These are phyloP conservation scores for Macrosiphum euphorbiae DNA, from an alignment of 2,888 invertebrate species.

Conservation along the genomic window DNA sequence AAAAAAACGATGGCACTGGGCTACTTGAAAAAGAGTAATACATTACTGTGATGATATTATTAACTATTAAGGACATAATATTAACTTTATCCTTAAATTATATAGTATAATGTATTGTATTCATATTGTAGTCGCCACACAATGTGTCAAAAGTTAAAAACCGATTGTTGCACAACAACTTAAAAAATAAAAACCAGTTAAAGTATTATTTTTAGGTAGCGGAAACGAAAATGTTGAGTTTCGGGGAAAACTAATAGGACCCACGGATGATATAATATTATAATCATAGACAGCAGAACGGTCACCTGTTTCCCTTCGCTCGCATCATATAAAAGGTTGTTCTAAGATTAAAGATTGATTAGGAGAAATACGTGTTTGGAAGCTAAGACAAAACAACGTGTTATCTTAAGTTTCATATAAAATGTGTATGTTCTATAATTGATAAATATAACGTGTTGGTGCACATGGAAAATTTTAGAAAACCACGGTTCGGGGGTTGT, in stretches of 20 bases:
- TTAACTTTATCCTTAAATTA: no score
- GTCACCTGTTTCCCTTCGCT: background rate
- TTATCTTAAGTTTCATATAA: background rate
- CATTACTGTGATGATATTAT: background rate
- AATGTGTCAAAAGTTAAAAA: background rate
- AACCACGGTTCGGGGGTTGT: background rate
- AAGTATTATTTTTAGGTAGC: background rate
- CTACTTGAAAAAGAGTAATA: background rate
- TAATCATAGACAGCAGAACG: background rate
- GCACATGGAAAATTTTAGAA: background rate
- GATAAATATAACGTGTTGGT: no score
- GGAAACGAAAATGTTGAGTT: background rate
- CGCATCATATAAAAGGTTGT: background rate
- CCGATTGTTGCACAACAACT: background rate
- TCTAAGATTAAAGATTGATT: background rate
- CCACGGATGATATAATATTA: background rate
- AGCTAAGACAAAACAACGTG: background rate
- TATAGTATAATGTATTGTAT: background rate
- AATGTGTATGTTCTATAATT: background rate
- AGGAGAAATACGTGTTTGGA: background rate
- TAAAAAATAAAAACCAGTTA: background rate
- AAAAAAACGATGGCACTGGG: background rate
- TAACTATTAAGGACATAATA: no score
- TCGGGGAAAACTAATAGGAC: background rate
- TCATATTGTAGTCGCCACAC: fast-evolving